Base-by-base conservation (phyloP, 2,113 vertebrate genomes). In the Melanotaenia duboulayi region DNA sequence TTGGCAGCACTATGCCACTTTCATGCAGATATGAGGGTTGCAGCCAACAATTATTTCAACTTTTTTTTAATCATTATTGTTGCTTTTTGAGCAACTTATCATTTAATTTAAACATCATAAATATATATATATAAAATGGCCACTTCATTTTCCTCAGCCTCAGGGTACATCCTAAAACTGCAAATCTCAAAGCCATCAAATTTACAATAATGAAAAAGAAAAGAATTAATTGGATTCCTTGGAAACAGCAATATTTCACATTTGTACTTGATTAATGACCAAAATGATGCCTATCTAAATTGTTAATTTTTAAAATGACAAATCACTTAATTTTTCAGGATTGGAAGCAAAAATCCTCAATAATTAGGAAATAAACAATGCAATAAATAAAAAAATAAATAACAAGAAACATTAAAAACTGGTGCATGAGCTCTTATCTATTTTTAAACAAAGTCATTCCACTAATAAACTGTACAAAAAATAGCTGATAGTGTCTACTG, bases 1-100 rank as follows among this genome's bases (percentile, higher is more conserved):
- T 61, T 59, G 74, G 42, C 39, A 79, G 8, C 65, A 25, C 32
- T 10, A 16, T 22, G 7, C 46, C 19, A 65, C 42, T 57, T 39
- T 35, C 9, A 65, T 61, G 16, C 39, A 60, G 37, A 73, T 75
- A 71, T 66, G 44, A 22, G 13, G 46, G 22, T 40, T 58, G 39
- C 32, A 46, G 28, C 48, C 46, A 48, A 44, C 22, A 57, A 61
- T 68, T 65, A 12, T 44, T 63, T 59, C 52, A 8, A 23, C 17
- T 0, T 2, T 14, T 5, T 48, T 1, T 48, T 5, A 7, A 35
- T 48, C 17, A 17, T 14, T 4, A 48, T n/a, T 19, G 1, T 48
- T 7, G 7, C 44, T 48, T 48, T 48, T n/a, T 19, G 44, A 48
- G 44, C 19, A 14, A 48, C 44, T 48, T 19, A 48, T 17, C 7